Evolutionary conservation across 1,140 invertebrate species (phyloP).

Genomic region (Nixonia krombeini): DNA sequence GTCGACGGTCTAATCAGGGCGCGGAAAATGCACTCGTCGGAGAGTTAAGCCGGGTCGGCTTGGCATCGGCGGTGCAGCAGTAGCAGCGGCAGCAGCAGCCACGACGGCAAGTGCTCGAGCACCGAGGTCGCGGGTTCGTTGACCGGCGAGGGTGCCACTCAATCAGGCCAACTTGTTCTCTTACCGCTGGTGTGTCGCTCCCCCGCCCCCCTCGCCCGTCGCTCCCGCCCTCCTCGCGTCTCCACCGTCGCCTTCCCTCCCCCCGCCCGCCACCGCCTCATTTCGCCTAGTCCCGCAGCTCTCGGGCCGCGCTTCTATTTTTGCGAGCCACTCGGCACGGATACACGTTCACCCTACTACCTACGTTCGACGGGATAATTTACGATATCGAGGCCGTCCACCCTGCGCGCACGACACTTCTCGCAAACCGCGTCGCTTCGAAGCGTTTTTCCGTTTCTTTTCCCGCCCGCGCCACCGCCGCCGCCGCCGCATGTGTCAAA

Average conservation of each 20-base stretch:
- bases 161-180: slow-evolving; percentile 65
- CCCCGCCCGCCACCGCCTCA: slow-evolving; percentile 29
- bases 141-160: slow-evolving; percentile 66
- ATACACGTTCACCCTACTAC: slow-evolving; percentile 51
- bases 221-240: slow-evolving; percentile 34
- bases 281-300: slow-evolving; percentile 31
- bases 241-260: slow-evolving; percentile 16
- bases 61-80: no score
- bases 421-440: slow-evolving; percentile 16
- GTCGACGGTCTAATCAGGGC: slow-evolving; percentile 58
- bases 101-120: slow-evolving; percentile 42
- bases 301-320: slow-evolving; percentile 61
- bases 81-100: slow-evolving; percentile 15
- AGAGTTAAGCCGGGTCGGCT: slow-evolving; percentile 34
- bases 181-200: not conserved
- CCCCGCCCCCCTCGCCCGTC: no score
- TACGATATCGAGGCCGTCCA: slow-evolving; percentile 61
- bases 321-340: slow-evolving; percentile 62
- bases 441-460: no score
- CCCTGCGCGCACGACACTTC: slow-evolving; percentile 44
- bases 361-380: slow-evolving; percentile 56
- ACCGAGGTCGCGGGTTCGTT: slow-evolving; percentile 67
- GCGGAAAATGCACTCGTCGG: slow-evolving; percentile 50
- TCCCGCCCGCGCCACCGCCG: no score
- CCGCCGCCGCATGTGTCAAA: no score